A percentile compares a stretch with the other conserved stretches of the same genome.
These are phyloP conservation scores for Tyrophagus putrescentiae DNA, from an alignment of 1,140 invertebrate genomes.

Conservation along the genomic window DNA sequence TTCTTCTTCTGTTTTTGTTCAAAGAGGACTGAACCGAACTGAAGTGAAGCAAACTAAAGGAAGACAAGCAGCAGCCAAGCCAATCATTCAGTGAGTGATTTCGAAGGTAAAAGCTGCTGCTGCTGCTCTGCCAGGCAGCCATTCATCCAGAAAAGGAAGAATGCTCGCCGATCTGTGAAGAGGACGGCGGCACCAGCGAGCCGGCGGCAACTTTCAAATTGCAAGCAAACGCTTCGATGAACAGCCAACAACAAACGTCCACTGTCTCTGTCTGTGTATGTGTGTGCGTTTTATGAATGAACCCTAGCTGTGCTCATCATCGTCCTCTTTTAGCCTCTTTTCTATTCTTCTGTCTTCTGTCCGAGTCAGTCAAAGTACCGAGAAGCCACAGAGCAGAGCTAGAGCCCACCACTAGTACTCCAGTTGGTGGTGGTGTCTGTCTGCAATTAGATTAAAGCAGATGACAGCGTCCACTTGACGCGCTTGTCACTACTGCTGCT, in stretches of 20 bases:
- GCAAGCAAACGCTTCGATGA: not conserved
- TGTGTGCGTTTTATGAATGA: not conserved
- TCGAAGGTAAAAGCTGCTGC: slow-evolving; percentile 12
- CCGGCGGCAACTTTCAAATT: not conserved
- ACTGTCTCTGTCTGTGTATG: slow-evolving; percentile 6
- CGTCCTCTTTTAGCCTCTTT: too few relatives aligned
- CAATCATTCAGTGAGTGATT: slow-evolving; percentile 12
- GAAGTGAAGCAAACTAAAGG: too few relatives aligned
- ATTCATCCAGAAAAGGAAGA: not conserved
- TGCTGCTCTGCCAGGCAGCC: too few relatives aligned
- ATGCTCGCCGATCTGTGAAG: not conserved
- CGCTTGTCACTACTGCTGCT: not conserved
- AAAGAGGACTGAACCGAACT: too few relatives aligned
- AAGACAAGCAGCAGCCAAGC: not conserved
- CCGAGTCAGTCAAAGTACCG: too few relatives aligned
- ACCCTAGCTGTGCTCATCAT: not conserved
- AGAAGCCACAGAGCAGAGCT: too few relatives aligned
- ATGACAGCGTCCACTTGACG: slow-evolving; percentile 10
- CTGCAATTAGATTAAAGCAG: slow-evolving; percentile 8
- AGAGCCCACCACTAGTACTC: too few relatives aligned
- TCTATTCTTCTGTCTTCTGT: too few relatives aligned
- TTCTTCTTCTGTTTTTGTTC: not conserved
- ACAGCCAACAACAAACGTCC: too few relatives aligned
- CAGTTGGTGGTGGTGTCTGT: too few relatives aligned
- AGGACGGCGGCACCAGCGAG: not conserved